Evolutionary conservation across 2,113 vertebrate genomes (phyloP).

Genomic region (Benitochromis conjunctus): DNA sequence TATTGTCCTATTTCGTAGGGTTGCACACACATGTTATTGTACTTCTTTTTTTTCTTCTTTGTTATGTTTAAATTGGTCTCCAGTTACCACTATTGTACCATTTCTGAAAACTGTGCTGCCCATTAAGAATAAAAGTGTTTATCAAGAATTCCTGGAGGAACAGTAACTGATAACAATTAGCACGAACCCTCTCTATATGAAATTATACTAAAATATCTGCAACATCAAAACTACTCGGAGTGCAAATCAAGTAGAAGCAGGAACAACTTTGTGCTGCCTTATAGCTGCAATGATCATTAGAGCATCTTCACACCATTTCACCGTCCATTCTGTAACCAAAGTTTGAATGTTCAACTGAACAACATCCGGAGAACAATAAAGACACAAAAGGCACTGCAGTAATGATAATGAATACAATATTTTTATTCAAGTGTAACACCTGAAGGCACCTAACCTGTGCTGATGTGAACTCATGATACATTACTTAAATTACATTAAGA

Average conservation of each 20-base stretch:
- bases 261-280: background rate
- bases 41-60: background rate
- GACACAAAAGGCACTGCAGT: accelerated
- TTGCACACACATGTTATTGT: background rate
- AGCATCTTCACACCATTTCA: background rate
- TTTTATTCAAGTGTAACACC: background rate
- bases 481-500: background rate
- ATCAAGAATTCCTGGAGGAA: background rate
- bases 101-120: background rate
- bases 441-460: background rate
- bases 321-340: background rate
- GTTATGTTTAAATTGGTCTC: background rate
- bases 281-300: background rate
- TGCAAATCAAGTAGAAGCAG: background rate
- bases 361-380: background rate
- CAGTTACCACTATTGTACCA: background rate
- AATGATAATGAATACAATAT: background rate
- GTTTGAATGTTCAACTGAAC: background rate
- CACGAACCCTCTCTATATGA: background rate
- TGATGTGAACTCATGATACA: background rate
- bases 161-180: background rate
- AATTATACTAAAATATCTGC: background rate
- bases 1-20: background rate
- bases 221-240: background rate
- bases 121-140: background rate